phyloP scores from a whole-genome alignment of 2,113 vertebrate species.

The Ophthalmolycus amberensis region DNA sequence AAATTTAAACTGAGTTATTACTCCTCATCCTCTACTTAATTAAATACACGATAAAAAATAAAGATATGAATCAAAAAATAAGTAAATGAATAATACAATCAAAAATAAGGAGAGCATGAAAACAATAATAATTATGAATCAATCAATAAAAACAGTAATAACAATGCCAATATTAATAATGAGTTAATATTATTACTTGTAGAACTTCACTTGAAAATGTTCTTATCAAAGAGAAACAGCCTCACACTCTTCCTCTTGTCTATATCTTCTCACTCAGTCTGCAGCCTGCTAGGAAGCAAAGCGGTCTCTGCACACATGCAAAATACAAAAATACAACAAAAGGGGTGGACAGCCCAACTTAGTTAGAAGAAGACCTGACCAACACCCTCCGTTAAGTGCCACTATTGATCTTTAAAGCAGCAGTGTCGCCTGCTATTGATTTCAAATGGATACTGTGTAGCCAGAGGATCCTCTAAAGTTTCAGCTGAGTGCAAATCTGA shows the following conservation, averaged over 20 bases:
- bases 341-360: neutral
- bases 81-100: too few relatives aligned
- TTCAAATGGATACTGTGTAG: conserved; percentile 20
- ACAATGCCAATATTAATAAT: too few relatives aligned
- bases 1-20: neutral
- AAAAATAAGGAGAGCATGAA: too few relatives aligned
- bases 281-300: neutral
- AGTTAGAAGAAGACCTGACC: conserved; percentile 23
- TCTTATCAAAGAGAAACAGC: too few relatives aligned
- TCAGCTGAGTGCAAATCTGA: conserved; percentile 64
- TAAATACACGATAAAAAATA: too few relatives aligned
- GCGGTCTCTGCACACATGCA: neutral
- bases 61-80: neutral
- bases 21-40: too few relatives aligned
- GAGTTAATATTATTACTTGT: too few relatives aligned
- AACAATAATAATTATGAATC: too few relatives aligned
- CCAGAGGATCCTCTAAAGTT: conserved; percentile 62
- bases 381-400: conserved; percentile 49
- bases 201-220: too few relatives aligned
- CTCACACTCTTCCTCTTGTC: too few relatives aligned
- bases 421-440: conserved; percentile 64
- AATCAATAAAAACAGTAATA: too few relatives aligned
- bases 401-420: conserved; percentile 63
- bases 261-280: neutral
- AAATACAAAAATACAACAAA: conserved; percentile 10